Base-by-base conservation (phyloP, 2,888 invertebrate genomes). In the Byasa hedistus region DNA sequence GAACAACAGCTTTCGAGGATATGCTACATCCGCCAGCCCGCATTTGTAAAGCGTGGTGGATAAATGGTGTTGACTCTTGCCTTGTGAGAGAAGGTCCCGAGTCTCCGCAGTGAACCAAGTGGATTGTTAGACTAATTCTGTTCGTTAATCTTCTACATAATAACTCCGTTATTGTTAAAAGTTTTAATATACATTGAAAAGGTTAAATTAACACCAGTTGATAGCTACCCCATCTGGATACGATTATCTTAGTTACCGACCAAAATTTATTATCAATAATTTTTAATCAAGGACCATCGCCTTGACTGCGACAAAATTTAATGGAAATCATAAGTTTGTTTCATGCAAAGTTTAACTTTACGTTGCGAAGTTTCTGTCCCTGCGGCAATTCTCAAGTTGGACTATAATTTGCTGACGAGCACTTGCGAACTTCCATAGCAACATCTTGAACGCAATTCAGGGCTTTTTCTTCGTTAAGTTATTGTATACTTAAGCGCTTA, bases 281-380 rank as follows among this genome's bases (percentile, higher is more conserved):
- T 74, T 72, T 68, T 72, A 72, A 72, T 69, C 70, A 68, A 68
- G 65, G 69, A 72, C 56, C 64, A 70, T 64, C 68, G 61, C 65
- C 64, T 68, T 69, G 68, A 66, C 70, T 68, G 65, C 64, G 70
- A 69, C 71, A 79, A 75, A 83, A 82, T 85, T 83, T 84, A 85
- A 86, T 87, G 83, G 83, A 85, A 86, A 84, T 84, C 81, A 83
- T 83, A 85, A 88, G 83, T 86, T 87, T 83, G 82, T 84, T 83
- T 84, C 80, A 72, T 69, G 69, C 70, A 75, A 84, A 85, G 80
- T 85, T 85, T 72, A 78, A 77, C 78, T 78, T 79, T 77, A 78
- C 75, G 78, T 74, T 72, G 67, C 73, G 73, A 83, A 84, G 78
- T 84, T 82, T 22, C 77, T 75, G 77, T 83, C 81, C 79, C 81